These are phyloP conservation scores for Chloebia gouldiae DNA, from an alignment of 2,113 vertebrate genomes.

Conservation along the genomic window DNA sequence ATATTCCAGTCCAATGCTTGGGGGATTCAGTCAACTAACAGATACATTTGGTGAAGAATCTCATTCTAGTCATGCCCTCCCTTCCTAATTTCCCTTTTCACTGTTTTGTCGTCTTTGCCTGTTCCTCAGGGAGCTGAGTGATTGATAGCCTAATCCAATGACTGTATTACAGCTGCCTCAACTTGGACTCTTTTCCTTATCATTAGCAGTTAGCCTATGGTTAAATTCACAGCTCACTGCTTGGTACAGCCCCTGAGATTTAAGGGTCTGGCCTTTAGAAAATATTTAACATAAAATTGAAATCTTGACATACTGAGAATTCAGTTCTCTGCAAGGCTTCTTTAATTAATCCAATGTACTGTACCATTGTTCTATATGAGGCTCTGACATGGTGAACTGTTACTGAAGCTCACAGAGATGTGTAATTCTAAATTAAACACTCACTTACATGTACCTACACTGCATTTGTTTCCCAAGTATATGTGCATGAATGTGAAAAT, in stretches of 20 bases:
- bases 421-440: conserved; percentile 79
- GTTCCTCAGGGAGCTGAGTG: conserved; percentile 79
- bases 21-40: conserved; percentile 64
- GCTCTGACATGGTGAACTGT: conserved; percentile 75
- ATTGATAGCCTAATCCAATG: conserved; percentile 90
- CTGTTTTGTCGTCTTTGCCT: conserved; percentile 80
- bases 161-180: conserved; percentile 84
- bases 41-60: conserved; percentile 75
- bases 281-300: conserved; percentile 94
- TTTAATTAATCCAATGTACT: conserved; percentile 87
- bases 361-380: conserved; percentile 75
- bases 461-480: conserved; percentile 39
- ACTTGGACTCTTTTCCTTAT: conserved; percentile 84
- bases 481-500: conserved; percentile 56
- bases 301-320: conserved; percentile 88
- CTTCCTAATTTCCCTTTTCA: conserved; percentile 82
- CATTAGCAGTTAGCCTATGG: conserved; percentile 92
- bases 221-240: conserved; percentile 89
- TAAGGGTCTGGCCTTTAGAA: conserved; percentile 90
- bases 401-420: conserved; percentile 74
- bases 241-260: conserved; percentile 88
- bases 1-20: conserved; percentile 53
- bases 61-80: conserved; percentile 80
- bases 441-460: conserved; percentile 61
- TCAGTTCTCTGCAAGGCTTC: conserved; percentile 80